A percentile compares a stretch with the other conserved stretches of the same genome.
Evolutionary conservation across 2,797 vertebrate genomes (phyloP).

Genomic region (Karalla daura): DNA sequence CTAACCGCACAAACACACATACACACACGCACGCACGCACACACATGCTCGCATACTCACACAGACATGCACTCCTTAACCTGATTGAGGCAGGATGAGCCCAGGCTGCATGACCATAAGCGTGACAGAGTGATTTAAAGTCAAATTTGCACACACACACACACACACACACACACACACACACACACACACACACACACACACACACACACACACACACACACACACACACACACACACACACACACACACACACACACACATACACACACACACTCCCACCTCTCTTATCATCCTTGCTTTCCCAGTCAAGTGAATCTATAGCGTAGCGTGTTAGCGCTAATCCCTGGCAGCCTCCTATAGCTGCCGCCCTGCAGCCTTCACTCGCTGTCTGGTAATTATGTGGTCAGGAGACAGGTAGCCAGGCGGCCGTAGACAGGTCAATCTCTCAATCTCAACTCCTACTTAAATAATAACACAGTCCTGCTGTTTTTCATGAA

Average conservation of each 20-base stretch:
- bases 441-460: constrained; percentile 20
- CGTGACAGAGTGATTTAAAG: constrained; percentile 61
- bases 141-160: constrained; percentile 32
- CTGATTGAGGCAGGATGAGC: constrained; percentile 45
- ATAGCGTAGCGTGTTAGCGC: constrained; percentile 13
- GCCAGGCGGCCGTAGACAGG: not conserved
- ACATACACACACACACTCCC: constrained; percentile 13
- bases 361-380: constrained; percentile 31
- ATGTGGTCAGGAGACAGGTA: not conserved
- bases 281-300: constrained; percentile 37
- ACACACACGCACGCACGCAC: constrained; percentile 2
- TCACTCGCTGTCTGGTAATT: constrained; percentile 38
- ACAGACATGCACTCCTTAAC: too few species aligned
- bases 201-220: too few species aligned
- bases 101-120: constrained; percentile 38
- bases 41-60: constrained; percentile 7
- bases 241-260: constrained; percentile 5
- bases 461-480: not conserved
- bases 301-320: constrained; percentile 43
- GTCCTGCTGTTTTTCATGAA: not conserved
- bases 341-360: constrained; percentile 36
- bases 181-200: constrained; percentile 5
- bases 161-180: constrained; percentile 8
- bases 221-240: constrained; percentile 6
- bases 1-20: constrained; percentile 20